phyloP scores from a whole-genome alignment of 2,113 vertebrate species.

The Merops nubicus region DNA sequence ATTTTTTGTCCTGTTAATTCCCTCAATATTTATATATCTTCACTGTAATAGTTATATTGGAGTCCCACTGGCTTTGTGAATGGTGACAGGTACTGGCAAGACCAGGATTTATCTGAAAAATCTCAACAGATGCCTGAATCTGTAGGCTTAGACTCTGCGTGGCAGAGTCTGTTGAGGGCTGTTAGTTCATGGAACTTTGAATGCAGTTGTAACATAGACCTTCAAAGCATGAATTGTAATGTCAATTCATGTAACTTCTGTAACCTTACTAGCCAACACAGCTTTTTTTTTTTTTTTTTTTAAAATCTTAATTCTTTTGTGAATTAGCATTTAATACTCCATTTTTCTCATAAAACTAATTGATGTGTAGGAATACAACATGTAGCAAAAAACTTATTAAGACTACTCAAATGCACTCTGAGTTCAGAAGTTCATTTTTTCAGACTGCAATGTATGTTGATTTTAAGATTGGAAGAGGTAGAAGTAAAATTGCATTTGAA shows the following conservation, averaged over 20 bases:
- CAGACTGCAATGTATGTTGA: not conserved
- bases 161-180: not conserved
- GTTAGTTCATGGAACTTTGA: not conserved
- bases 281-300: no score
- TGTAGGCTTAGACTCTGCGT: not conserved
- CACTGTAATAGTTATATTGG: not conserved
- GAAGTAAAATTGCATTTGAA: not conserved
- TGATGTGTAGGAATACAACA: not conserved
- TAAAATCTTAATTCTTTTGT: no score
- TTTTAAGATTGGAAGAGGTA: not conserved
- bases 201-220: not conserved
- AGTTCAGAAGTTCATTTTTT: not conserved
- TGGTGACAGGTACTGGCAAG: not conserved
- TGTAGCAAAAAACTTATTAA: not conserved
- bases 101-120: not conserved
- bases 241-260: not conserved
- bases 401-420: not conserved
- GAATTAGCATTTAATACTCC: not conserved
- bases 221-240: not conserved
- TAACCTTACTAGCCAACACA: not conserved
- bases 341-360: not conserved
- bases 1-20: not conserved
- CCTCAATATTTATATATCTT: rapidly evolving
- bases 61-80: not conserved
- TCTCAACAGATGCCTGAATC: not conserved